These are phyloP conservation scores for Mactromeris polynyma DNA, from an alignment of 2,888 invertebrate species.

Conservation along the genomic window DNA sequence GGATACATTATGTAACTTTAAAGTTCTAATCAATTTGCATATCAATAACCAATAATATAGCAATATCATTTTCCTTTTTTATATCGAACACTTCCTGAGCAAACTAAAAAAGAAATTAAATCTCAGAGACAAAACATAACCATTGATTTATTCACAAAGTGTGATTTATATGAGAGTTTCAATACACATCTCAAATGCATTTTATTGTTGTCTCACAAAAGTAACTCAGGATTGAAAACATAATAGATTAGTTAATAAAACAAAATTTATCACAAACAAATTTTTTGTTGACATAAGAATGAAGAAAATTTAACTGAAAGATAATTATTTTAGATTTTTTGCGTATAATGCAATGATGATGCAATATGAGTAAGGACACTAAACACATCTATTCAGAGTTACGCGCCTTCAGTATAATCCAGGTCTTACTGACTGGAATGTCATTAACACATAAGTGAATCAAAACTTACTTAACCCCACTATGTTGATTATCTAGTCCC, in stretches of 20 bases:
- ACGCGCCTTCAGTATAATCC: neutral
- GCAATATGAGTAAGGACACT: neutral
- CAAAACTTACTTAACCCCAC: neutral
- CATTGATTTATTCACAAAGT: neutral
- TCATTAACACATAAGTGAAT: conserved; percentile 8
- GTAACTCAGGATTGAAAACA: neutral
- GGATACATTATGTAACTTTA: too few relatives aligned
- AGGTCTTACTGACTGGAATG: neutral
- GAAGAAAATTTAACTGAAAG: neutral
- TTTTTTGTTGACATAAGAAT: neutral
- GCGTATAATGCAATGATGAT: neutral
- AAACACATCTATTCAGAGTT: neutral
- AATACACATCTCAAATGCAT: neutral
- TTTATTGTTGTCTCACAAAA: neutral
- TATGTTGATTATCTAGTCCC: neutral
- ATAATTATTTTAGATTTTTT: neutral
- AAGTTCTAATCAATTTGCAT: too few relatives aligned
- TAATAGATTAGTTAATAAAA: neutral
- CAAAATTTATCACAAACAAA: neutral
- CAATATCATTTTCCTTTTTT: too few relatives aligned
- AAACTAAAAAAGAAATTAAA: too few relatives aligned
- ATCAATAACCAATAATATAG: too few relatives aligned
- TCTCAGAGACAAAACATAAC: neutral
- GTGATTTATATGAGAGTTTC: neutral
- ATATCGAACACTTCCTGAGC: too few relatives aligned